phyloP scores from a whole-genome alignment of 2,113 vertebrate species.

The Taxidea taxus region DNA sequence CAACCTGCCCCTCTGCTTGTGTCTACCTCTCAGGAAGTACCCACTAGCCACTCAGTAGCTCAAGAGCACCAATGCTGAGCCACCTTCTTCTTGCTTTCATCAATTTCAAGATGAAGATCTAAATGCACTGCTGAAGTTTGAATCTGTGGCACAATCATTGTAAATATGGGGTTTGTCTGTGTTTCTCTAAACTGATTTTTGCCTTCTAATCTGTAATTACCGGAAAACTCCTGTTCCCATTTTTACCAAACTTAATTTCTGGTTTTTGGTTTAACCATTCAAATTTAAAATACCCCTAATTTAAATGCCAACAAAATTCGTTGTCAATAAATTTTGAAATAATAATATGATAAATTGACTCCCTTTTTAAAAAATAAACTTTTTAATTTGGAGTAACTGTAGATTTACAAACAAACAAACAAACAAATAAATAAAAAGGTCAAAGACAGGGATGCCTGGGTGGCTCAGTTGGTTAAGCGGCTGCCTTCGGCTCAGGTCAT shows the following conservation, averaged over 20 bases:
- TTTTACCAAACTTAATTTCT: constrained; percentile 74
- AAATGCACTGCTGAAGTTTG: constrained; percentile 83
- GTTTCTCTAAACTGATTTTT: constrained; percentile 79
- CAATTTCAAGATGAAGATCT: constrained; percentile 78
- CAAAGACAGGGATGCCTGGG: too few species aligned
- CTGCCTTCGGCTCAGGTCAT: too few species aligned
- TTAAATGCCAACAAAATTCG: constrained; percentile 75
- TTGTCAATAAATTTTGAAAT: constrained; percentile 83
- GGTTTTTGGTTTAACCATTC: constrained; percentile 68
- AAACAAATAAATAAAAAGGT: background rate
- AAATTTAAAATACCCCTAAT: constrained; percentile 77
- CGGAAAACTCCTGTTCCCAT: constrained; percentile 71
- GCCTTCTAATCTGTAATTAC: constrained; percentile 77
- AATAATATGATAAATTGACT: constrained; percentile 85
- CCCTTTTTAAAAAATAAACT: constrained; percentile 65
- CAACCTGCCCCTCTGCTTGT: background rate
- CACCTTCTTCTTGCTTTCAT: background rate
- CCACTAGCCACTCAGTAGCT: background rate
- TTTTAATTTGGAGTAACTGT: background rate
- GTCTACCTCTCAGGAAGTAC: background rate
- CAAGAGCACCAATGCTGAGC: background rate
- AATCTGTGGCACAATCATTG: constrained; percentile 78
- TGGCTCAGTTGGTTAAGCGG: too few species aligned
- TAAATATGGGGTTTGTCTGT: constrained; percentile 72
- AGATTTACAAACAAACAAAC: background rate